Evolutionary conservation across 2,888 invertebrate genomes (phyloP).

Genomic region (Lasioglossum calceatum): DNA sequence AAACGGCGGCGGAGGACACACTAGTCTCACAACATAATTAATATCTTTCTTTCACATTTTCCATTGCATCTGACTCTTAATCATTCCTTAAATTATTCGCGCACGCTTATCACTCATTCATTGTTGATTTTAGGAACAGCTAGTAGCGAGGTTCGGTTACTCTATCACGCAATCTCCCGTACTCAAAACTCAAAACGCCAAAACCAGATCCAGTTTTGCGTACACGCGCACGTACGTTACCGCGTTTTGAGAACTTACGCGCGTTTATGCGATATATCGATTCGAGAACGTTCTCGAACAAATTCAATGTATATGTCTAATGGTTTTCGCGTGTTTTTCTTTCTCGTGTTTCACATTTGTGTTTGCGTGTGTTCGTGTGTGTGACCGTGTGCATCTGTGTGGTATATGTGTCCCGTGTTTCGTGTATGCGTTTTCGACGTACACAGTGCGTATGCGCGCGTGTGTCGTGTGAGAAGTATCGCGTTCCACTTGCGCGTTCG

Average conservation of each 20-base stretch:
- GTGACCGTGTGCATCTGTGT: not conserved
- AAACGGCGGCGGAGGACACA: conserved; percentile 51
- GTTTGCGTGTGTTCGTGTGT: too few species aligned
- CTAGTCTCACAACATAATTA: conserved; percentile 56
- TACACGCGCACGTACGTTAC: conserved; percentile 81
- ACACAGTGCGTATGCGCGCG: conserved; percentile 8
- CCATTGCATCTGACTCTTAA: conserved; percentile 63
- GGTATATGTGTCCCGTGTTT: not conserved
- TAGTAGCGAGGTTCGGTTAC: conserved; percentile 84
- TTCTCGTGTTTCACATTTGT: not conserved
- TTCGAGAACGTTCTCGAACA: conserved; percentile 39
- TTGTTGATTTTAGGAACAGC: conserved; percentile 84
- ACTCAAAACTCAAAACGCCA: conserved; percentile 78
- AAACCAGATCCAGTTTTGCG: conserved; percentile 73
- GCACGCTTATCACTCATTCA: conserved; percentile 83
- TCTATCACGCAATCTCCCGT: conserved; percentile 84
- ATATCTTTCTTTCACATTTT: conserved; percentile 39
- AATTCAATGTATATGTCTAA: conserved; percentile 30
- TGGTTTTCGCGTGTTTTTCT: conserved; percentile 11
- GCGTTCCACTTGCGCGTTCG: conserved; percentile 32
- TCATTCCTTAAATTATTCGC: conserved; percentile 78
- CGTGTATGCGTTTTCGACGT: not conserved
- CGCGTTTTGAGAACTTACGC: conserved; percentile 65
- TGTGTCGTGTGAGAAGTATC: conserved; percentile 9
- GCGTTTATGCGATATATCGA: conserved; percentile 49